phyloP scores from a whole-genome alignment of 2,888 invertebrate species.

The Hymenopus coronatus region DNA sequence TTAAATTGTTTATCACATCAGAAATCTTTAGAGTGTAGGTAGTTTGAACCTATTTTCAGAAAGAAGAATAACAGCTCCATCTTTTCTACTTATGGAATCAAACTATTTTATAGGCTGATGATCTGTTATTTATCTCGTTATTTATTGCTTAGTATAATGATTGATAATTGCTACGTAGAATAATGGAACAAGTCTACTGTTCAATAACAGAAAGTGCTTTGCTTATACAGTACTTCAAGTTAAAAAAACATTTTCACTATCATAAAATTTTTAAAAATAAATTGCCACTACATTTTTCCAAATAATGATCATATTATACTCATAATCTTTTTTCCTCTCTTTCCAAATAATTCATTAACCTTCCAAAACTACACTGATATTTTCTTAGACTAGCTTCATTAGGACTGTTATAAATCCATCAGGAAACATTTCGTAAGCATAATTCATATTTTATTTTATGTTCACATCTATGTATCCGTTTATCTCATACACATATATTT shows the following conservation, averaged over 20 bases:
- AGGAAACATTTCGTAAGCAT: not conserved
- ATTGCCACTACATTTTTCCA: not conserved
- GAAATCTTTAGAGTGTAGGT: constrained; percentile 7
- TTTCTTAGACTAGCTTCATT: not conserved
- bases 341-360: not conserved
- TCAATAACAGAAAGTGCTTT: not conserved
- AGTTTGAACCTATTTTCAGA: constrained; percentile 28
- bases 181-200: not conserved
- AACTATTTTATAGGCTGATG: constrained; percentile 15
- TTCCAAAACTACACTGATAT: not conserved
- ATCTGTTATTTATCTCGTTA: constrained; percentile 4
- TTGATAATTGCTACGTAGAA: not conserved
- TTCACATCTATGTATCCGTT: not conserved
- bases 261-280: not conserved
- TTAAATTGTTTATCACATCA: constrained; percentile 16
- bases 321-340: not conserved
- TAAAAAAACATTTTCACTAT: not conserved
- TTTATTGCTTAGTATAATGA: not conserved
- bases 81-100: constrained; percentile 27
- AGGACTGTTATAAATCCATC: not conserved
- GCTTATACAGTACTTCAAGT: not conserved
- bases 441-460: not conserved
- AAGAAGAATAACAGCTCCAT: constrained; percentile 18
- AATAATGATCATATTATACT: not conserved
- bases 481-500: too few relatives aligned